These are phyloP conservation scores for Rhinoderma darwinii DNA, from an alignment of 2,113 vertebrate species.

Conservation along the genomic window DNA sequence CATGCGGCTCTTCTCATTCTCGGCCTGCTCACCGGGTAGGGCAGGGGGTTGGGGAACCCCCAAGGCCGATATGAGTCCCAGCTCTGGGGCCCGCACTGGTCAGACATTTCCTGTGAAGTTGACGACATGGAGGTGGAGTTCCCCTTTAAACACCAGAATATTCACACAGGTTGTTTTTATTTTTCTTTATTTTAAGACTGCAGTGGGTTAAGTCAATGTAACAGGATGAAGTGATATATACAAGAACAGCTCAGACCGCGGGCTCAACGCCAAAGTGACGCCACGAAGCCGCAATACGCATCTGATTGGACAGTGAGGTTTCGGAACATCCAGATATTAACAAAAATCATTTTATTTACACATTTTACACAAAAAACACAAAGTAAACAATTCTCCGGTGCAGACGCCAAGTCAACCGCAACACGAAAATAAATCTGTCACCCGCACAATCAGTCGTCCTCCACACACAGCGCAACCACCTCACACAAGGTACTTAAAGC, in stretches of 20 bases:
- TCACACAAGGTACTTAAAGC: conserved; percentile 91
- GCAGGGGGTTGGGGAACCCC: no score
- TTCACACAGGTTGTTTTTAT: no score
- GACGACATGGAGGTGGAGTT: no score
- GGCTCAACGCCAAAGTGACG: no score
- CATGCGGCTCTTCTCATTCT: no score
- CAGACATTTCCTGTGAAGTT: no score
- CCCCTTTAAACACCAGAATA: no score
- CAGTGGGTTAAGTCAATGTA: neutral
- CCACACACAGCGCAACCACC: neutral
- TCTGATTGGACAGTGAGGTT: neutral
- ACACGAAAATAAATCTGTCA: neutral
- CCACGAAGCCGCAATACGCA: neutral
- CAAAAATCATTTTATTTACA: conserved; percentile 34
- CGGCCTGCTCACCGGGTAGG: no score
- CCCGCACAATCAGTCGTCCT: neutral
- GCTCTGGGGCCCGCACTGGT: no score
- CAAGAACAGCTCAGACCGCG: neutral
- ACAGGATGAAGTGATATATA: neutral
- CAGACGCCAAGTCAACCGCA: neutral
- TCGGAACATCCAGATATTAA: neutral
- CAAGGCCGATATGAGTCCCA: no score
- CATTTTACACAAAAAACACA: conserved; percentile 11
- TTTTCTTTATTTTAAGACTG: conserved; percentile 45
- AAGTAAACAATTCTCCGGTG: neutral